Conservation (phyloP, 2,888 invertebrate species). For the Ectobius pallidus region DNA sequence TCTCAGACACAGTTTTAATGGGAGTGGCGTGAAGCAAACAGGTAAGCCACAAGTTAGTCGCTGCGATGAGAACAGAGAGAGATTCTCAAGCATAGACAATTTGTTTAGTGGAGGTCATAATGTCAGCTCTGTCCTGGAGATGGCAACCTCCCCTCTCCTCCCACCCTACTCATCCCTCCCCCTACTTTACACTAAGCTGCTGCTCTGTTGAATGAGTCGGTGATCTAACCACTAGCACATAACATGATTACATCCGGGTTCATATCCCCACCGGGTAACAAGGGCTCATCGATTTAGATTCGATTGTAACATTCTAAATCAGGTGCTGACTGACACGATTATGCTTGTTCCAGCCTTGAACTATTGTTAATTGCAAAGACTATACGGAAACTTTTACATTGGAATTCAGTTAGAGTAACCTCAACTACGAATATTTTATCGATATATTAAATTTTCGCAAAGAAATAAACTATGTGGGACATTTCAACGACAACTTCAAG, state of each 20-base stretch:
- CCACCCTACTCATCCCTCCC: too few relatives aligned
- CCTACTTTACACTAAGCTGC: neutral
- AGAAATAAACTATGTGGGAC: too few relatives aligned
- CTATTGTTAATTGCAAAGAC: neutral
- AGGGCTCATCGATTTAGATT: neutral
- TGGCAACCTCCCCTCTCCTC: slow-evolving; percentile 1
- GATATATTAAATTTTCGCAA: too few relatives aligned
- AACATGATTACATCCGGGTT: slow-evolving; percentile 5
- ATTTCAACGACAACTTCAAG: too few relatives aligned
- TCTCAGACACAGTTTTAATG: too few relatives aligned
- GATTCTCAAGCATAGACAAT: neutral
- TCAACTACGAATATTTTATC: too few relatives aligned
- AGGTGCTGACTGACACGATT: neutral
- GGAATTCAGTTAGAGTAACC: too few relatives aligned
- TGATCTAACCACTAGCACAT: slow-evolving; percentile 8
- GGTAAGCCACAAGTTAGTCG: slow-evolving; percentile 15
- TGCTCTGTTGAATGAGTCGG: neutral
- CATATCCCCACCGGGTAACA: neutral
- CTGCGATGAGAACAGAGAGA: neutral
- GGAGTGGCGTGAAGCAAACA: neutral
- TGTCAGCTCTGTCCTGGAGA: slow-evolving; percentile 27
- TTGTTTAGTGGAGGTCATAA: slow-evolving; percentile 33
- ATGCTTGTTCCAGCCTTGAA: neutral
- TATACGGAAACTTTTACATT: too few relatives aligned
- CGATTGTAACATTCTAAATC: neutral